These are phyloP conservation scores for Bungarus multicinctus DNA, from an alignment of 2,113 vertebrate genomes.

Conservation along the genomic window DNA sequence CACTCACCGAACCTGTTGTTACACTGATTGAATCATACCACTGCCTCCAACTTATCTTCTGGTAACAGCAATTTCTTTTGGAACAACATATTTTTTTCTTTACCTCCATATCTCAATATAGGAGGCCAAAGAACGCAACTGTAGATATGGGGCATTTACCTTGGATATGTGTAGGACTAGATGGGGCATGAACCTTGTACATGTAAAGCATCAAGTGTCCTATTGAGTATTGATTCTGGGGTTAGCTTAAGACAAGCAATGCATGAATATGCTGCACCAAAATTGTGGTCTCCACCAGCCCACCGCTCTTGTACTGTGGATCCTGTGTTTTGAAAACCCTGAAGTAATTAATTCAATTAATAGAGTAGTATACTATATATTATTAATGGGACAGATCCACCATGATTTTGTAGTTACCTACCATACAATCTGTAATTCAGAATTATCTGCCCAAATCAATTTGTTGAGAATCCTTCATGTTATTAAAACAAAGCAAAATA, in stretches of 20 bases:
- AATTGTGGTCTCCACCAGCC: not conserved
- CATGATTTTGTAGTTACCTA: not conserved
- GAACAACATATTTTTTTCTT: not conserved
- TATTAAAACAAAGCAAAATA: not conserved
- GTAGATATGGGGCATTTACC: not conserved
- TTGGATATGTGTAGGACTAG: not conserved
- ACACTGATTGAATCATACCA: no score
- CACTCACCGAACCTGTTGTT: no score
- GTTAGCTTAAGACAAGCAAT: not conserved
- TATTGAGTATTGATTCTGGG: not conserved
- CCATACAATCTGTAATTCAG: not conserved
- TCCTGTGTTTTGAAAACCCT: not conserved
- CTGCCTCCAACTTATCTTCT: not conserved
- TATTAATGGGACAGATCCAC: no score
- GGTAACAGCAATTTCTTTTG: not conserved
- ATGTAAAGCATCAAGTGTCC: not conserved
- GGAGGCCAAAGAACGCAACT: not conserved
- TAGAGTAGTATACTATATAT: not conserved
- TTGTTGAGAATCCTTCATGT: not conserved
- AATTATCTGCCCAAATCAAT: not conserved
- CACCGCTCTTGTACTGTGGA: no score
- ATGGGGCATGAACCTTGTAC: not conserved
- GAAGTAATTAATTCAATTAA: not conserved
- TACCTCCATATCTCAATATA: not conserved
- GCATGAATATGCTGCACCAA: not conserved